Conservation (phyloP, 2,888 invertebrate genomes). For the Callyntrura sp. region DNA sequence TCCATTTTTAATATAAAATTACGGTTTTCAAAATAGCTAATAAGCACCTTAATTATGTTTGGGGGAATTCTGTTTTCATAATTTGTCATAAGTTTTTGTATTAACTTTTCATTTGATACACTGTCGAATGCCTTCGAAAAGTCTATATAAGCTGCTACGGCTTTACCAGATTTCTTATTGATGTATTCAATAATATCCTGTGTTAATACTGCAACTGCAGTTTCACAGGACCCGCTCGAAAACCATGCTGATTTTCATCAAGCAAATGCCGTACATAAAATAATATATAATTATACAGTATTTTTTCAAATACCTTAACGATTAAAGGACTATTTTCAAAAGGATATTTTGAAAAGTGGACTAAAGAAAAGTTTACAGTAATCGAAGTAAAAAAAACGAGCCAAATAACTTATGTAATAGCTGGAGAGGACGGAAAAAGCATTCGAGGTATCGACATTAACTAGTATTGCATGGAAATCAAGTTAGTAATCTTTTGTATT, state of each 20-base stretch:
- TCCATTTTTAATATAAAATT: no score
- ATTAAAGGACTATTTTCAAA: not conserved
- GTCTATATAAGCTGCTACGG: conserved; percentile 36
- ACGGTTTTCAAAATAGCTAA: conserved; percentile 2
- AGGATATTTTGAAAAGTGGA: not conserved
- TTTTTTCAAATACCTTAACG: no score
- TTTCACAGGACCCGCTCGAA: conserved; percentile 35
- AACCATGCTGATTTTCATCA: conserved; percentile 33
- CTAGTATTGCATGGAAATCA: not conserved
- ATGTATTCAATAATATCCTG: conserved; percentile 14
- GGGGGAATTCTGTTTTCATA: not conserved
- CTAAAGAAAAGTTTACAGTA: not conserved
- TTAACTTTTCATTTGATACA: not conserved
- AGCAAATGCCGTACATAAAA: no score
- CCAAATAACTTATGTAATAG: not conserved
- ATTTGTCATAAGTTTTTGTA: conserved; percentile 16
- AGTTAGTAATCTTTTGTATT: not conserved
- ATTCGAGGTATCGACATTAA: no score
- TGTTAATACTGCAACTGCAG: conserved; percentile 24
- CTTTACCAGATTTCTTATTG: conserved; percentile 47
- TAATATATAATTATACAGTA: no score
- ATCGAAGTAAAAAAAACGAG: not conserved
- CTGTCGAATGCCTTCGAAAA: conserved; percentile 13
- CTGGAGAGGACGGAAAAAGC: not conserved
- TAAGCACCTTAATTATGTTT: not conserved